These are phyloP conservation scores for Drosophila melanosoma DNA, from an alignment of 2,888 invertebrate genomes.

Conservation along the genomic window DNA sequence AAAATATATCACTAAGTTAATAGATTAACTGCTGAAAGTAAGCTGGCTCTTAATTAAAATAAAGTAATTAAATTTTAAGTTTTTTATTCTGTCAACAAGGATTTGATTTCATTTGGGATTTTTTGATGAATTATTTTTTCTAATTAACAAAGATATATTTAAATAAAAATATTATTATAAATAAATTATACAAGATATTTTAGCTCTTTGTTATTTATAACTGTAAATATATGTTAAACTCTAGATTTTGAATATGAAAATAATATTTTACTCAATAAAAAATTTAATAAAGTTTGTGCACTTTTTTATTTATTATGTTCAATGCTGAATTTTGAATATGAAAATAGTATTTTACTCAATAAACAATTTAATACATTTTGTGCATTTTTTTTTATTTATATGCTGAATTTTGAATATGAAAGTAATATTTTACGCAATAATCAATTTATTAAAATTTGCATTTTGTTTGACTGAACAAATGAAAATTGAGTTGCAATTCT, in stretches of 20 bases:
- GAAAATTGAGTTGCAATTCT: conserved; percentile 1
- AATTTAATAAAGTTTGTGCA: background rate
- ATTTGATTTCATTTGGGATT: no score
- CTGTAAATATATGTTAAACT: background rate
- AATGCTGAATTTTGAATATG: background rate
- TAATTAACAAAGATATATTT: background rate
- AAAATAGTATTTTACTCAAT: background rate
- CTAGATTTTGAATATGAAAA: background rate
- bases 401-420: background rate
- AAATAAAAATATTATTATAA: background rate
- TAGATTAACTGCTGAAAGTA: background rate
- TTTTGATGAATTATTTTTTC: background rate
- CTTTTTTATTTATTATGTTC: no score
- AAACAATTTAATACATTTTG: background rate
- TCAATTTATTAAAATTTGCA: background rate
- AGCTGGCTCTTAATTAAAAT: background rate
- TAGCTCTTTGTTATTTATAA: background rate
- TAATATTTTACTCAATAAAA: background rate
- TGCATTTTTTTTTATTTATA: background rate
- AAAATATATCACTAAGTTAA: background rate
- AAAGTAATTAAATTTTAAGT: background rate
- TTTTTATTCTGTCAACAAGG: no score
- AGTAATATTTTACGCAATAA: background rate
- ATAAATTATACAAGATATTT: background rate
- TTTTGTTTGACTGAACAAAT: background rate